Evolutionary conservation across 2,113 vertebrate species (phyloP).

Genomic region (Budorcas taxicolor): DNA sequence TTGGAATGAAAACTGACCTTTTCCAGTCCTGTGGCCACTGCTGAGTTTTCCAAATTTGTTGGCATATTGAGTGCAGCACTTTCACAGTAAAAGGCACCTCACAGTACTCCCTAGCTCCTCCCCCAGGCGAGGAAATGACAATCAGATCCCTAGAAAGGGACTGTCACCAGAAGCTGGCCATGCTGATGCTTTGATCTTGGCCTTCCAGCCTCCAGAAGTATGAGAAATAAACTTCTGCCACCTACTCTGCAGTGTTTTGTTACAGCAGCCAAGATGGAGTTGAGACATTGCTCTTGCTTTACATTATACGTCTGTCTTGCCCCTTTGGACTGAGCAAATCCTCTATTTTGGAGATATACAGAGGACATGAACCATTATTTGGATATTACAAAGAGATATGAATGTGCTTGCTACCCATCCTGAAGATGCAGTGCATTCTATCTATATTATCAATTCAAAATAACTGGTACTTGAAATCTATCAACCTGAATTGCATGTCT

Average conservation of each 20-base stretch:
- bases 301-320: fast-evolving
- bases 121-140: fast-evolving
- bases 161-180: background rate
- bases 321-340: background rate
- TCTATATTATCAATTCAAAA: background rate
- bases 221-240: background rate
- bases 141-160: background rate
- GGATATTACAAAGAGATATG: background rate
- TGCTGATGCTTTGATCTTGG: background rate
- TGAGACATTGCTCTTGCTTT: background rate
- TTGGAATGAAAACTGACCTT: no score
- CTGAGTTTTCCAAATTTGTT: no score
- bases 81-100: background rate
- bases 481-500: background rate
- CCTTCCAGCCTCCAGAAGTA: background rate
- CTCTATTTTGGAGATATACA: background rate
- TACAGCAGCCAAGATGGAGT: background rate
- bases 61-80: no score
- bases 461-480: background rate
- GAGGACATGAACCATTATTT: background rate
- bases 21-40: no score
- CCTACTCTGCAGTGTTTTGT: background rate
- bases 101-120: background rate
- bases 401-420: background rate
- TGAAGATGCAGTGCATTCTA: background rate